Percentiles rank a stretch among this genome's conserved stretches.
Conservation (phyloP, 2,113 vertebrate species). For the Chascanopsetta lugubris region DNA sequence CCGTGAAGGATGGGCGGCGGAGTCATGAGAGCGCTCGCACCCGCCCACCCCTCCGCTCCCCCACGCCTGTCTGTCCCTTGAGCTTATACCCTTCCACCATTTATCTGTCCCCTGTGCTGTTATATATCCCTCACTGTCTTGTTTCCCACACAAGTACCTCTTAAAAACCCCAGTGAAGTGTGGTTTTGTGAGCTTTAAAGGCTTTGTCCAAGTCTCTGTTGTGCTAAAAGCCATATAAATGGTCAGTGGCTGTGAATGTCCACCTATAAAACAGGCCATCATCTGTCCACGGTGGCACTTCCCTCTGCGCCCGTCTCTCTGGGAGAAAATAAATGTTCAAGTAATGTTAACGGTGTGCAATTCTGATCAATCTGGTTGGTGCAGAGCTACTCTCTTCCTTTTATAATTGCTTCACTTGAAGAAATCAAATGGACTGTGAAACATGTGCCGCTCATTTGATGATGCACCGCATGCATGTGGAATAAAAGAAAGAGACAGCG, state of each 20-base stretch:
- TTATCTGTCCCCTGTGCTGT: constrained; percentile 32
- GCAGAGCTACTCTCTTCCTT: background rate
- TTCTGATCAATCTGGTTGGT: constrained; percentile 33
- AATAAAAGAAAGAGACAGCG: constrained; percentile 2
- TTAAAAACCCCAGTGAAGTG: constrained; percentile 32
- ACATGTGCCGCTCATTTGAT: constrained; percentile 15
- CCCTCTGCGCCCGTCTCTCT: constrained; percentile 4
- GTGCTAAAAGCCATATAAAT: constrained; percentile 44
- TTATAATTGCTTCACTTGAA: constrained; percentile 6
- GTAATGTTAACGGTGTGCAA: constrained; percentile 24
- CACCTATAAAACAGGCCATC: constrained; percentile 23
- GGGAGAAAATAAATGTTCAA: constrained; percentile 24
- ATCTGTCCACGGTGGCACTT: constrained; percentile 2
- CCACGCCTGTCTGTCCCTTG: constrained; percentile 5
- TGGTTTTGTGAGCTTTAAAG: constrained; percentile 39
- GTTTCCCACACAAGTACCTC: constrained; percentile 46
- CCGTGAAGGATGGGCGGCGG: constrained; percentile 59
- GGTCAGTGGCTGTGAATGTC: constrained; percentile 2
- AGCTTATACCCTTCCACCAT: constrained; percentile 28
- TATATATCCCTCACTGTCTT: constrained; percentile 57
- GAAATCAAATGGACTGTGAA: constrained; percentile 9
- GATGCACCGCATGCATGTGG: constrained; percentile 9
- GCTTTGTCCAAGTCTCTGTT: constrained; percentile 22
- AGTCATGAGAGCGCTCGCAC: constrained; percentile 44
- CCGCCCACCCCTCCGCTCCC: constrained; percentile 1